Evolutionary conservation across 1,140 invertebrate genomes (phyloP), one percentile per base, ranked within the genome.

Genomic region (Drosophila chauvacae): DNA sequence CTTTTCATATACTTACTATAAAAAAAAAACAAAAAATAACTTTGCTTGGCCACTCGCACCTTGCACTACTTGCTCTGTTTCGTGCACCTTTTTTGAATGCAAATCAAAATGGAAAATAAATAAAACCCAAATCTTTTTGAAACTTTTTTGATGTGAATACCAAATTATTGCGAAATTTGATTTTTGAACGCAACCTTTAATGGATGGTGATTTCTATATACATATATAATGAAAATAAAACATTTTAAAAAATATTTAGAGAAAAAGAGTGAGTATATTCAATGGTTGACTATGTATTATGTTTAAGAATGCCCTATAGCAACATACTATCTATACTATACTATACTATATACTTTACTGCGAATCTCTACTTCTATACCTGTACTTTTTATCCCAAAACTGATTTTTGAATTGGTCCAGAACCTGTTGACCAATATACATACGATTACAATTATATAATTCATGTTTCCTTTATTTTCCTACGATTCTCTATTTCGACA

Each of bases 261-360:
- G 81, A 91, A 83, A 90, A 90, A 91, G 90, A 91, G 90, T 91
- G 90, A 91, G 90, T 91, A 91, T 90, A 90, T 90, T 77, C 76
- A 82, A 73, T 88, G 77, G 85, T 90, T 87, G 76, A 78, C 65
- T 80, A 81, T 74, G 50, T 86, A 81, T 81, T 90, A 88, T 76
- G 85, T 90, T 81, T 90, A 88, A 90, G 84, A 88, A 88, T 88
- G 84, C 80, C 74, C 53, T 56, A 74, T 88, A 88, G 80, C 77
- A 69, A 90, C 70, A 75, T 70, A 63, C 47, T 35, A 65, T 58
- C 39, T 77, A 70, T 70, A 61, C 62, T 55, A 59, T 79, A 55
- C 28, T 23, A 23, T 23, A 23, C 23, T 23, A 23, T 48, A 51
- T 72, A 77, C 28, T 37, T 37, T 55, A 55, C 33, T 55, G 23